phyloP scores from a whole-genome alignment of 2,888 invertebrate genomes.

The Neoascia interrupta region DNA sequence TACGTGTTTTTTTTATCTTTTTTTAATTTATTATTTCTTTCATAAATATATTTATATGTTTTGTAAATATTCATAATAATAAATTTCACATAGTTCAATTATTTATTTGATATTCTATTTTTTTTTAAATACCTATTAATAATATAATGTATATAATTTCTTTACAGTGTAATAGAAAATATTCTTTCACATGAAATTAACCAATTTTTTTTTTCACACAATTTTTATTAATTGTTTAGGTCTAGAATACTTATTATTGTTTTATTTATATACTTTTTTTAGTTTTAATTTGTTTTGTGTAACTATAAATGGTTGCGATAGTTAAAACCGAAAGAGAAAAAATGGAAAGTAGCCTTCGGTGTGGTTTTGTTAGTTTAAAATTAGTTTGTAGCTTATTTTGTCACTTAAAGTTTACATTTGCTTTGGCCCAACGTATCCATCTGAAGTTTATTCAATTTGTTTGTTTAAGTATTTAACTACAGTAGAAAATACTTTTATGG shows the following conservation, averaged over 20 bases:
- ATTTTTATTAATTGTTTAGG: constrained; percentile 30
- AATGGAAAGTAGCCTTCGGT: constrained; percentile 40
- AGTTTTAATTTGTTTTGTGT: constrained; percentile 16
- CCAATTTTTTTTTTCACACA: background rate
- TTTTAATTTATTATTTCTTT: constrained; percentile 24
- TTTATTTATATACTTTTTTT: background rate
- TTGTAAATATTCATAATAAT: constrained; percentile 72
- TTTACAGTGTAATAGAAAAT: constrained; percentile 59
- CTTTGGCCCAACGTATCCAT: constrained; percentile 62
- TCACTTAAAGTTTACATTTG: constrained; percentile 45
- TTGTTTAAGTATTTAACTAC: constrained; percentile 14
- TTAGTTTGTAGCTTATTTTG: constrained; percentile 8
- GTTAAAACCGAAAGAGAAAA: constrained; percentile 25
- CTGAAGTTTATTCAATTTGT: constrained; percentile 40
- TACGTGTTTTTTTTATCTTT: constrained; percentile 32
- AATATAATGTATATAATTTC: constrained; percentile 28
- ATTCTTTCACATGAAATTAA: constrained; percentile 32
- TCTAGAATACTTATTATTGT: constrained; percentile 37
- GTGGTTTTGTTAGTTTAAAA: constrained; percentile 13
- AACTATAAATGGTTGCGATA: constrained; percentile 32
- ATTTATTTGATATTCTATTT: constrained; percentile 68
- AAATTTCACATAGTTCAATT: constrained; percentile 67
- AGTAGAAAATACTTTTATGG: constrained; percentile 4
- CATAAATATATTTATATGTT: constrained; percentile 64
- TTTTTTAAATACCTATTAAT: constrained; percentile 19